phyloP scores from a whole-genome alignment of 2,797 vertebrate species.

The Myotis vivesi region DNA sequence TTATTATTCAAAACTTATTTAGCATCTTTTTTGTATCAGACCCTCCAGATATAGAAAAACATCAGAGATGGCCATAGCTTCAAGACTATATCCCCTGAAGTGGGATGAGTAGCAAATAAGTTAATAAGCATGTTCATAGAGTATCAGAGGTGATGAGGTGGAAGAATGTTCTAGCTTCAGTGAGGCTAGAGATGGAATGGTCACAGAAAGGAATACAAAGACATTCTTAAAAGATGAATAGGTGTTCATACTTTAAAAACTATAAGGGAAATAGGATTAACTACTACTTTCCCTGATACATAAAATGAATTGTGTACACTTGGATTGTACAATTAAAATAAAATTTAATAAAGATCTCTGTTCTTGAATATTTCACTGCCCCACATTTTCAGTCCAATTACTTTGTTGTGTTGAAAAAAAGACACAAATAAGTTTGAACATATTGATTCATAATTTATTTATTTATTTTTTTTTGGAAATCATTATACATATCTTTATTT shows the following conservation, averaged over 20 bases:
- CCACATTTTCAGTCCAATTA: background rate
- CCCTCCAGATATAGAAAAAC: background rate
- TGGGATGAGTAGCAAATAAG: background rate
- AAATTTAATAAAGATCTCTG: background rate
- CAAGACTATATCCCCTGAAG: background rate
- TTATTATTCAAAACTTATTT: background rate
- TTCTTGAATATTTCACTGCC: background rate
- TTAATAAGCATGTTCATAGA: background rate
- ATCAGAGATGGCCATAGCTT: background rate
- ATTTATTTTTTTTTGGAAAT: too few relatives aligned
- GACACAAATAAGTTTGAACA: background rate
- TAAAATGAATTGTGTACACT: background rate
- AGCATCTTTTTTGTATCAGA: background rate
- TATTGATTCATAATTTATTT: background rate
- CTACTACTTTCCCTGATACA: background rate
- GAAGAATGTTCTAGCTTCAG: background rate
- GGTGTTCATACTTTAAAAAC: background rate
- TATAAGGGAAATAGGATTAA: background rate
- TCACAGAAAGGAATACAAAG: background rate
- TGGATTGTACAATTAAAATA: background rate
- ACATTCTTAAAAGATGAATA: background rate
- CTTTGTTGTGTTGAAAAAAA: background rate
- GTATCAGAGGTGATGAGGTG: background rate
- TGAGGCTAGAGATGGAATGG: background rate
- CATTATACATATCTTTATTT: too few relatives aligned